Base-by-base conservation (phyloP, 2,888 invertebrate genomes). In the Epinotia bilunana region DNA sequence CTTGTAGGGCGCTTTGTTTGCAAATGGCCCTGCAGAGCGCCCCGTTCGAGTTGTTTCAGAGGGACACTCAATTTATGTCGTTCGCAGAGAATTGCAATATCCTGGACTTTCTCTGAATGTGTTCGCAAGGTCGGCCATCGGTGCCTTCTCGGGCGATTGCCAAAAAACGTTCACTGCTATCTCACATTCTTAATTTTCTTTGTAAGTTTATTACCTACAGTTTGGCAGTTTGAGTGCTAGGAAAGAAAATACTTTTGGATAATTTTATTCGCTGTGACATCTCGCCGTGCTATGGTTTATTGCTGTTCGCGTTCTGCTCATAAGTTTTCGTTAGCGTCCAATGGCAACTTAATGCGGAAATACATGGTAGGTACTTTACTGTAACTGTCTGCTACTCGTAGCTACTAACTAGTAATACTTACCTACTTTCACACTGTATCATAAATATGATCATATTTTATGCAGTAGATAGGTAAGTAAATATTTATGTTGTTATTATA, bases 1-100 rank as follows among this genome's bases (percentile, higher is more conserved):
- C 88, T 91, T 82, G 84, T 83, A 83, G 82, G 83, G 78, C 79
- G 82, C 86, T 86, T 89, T 89, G 86, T 86, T 88, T 89, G 87
- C 87, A 83, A 84, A 83, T 82, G 83, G 82, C 79, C 80, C 79
- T 78, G 75, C 77, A 67, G 61, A 58, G 33, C 46, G 62, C 61
- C 28, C 62, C 49, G 16, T 67, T 72, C 63, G 57, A 69, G 28
- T 60, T 53, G 61, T 72, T 78, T 77, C 77, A 75, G 81, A 80
- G 79, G 79, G 78, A 78, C 79, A 80, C 80, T 76, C 78, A 79
- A 81, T 81, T 82, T 80, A 77, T 76, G 77, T 74, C 57, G 73
- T 73, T n/a, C 49, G 58, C 33, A 69, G 58, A 72, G 68, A 71
- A 75, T 72, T 72, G 75, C 75, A 75, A 75, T 75, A 72, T 75